These are phyloP conservation scores for Cotesia glomerata DNA, from an alignment of 1,140 invertebrate species.

Conservation along the genomic window DNA sequence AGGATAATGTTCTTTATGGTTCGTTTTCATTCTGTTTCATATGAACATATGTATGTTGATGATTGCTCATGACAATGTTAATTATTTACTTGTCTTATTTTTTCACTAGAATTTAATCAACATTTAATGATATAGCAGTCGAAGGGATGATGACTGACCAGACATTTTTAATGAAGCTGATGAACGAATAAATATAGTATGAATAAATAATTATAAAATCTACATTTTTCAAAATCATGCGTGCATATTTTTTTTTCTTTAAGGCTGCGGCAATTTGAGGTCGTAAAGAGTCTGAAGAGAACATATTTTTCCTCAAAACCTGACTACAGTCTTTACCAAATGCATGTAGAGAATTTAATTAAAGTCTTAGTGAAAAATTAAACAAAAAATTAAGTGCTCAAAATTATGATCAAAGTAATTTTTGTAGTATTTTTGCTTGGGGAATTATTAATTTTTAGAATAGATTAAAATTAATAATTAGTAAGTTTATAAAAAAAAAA, in stretches of 20 bases:
- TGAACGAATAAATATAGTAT: constrained; percentile 14
- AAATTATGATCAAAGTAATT: no score
- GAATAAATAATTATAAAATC: constrained; percentile 6
- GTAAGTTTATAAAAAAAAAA: no score
- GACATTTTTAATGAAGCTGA: constrained; percentile 23
- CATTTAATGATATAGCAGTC: constrained; percentile 8
- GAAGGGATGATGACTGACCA: constrained; percentile 18
- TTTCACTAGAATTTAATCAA: background rate
- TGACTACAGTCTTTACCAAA: no score
- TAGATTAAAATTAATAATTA: no score
- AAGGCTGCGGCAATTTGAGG: no score
- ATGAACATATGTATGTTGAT: background rate
- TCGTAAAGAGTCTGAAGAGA: no score
- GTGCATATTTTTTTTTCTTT: background rate
- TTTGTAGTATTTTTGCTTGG: no score
- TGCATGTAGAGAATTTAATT: no score
- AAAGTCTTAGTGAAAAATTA: no score
- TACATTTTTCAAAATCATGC: background rate
- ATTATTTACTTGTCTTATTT: background rate
- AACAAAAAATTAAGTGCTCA: no score
- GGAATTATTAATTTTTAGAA: no score
- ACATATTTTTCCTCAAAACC: no score
- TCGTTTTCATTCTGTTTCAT: constrained; percentile 5
- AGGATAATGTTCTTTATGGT: background rate
- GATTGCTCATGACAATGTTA: background rate